Evolutionary conservation across 2,113 vertebrate species (phyloP).

Genomic region (Bos javanicus): DNA sequence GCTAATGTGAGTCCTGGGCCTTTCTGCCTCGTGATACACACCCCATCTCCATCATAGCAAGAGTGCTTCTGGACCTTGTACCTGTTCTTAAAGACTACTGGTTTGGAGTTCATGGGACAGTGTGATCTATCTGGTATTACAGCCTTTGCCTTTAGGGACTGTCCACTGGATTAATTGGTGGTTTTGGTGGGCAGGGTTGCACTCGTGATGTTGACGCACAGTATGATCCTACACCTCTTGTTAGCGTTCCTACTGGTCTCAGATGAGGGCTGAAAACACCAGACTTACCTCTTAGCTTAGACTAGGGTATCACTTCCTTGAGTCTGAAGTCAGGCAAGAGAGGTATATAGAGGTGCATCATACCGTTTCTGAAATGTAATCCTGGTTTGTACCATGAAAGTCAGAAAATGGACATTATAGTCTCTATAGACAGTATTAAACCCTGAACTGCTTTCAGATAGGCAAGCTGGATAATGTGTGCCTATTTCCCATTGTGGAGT

Average conservation of each 20-base stretch:
- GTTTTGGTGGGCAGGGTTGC: slow-evolving; percentile 55
- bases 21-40: slow-evolving; percentile 59
- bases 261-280: not conserved
- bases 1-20: slow-evolving; percentile 61
- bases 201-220: slow-evolving; percentile 12
- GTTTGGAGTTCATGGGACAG: slow-evolving; percentile 54
- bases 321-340: slow-evolving; percentile 41
- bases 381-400: slow-evolving; percentile 47
- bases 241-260: slow-evolving; percentile 11
- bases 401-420: slow-evolving; percentile 46
- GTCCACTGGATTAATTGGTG: not conserved
- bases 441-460: slow-evolving; percentile 66
- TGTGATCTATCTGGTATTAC: slow-evolving; percentile 33
- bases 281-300: slow-evolving; percentile 51
- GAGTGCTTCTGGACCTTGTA: slow-evolving; percentile 52
- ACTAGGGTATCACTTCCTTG: slow-evolving; percentile 33
- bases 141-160: slow-evolving; percentile 67
- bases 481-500: slow-evolving; percentile 57
- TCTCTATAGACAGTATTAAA: slow-evolving; percentile 71
- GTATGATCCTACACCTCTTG: slow-evolving; percentile 33
- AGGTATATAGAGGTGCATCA: slow-evolving; percentile 54
- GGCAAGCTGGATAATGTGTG: slow-evolving; percentile 66
- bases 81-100: slow-evolving; percentile 47
- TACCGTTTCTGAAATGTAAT: slow-evolving; percentile 59
- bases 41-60: slow-evolving; percentile 60